These are phyloP conservation scores for Junonia oenone DNA, from an alignment of 2,888 invertebrate species.

Conservation along the genomic window DNA sequence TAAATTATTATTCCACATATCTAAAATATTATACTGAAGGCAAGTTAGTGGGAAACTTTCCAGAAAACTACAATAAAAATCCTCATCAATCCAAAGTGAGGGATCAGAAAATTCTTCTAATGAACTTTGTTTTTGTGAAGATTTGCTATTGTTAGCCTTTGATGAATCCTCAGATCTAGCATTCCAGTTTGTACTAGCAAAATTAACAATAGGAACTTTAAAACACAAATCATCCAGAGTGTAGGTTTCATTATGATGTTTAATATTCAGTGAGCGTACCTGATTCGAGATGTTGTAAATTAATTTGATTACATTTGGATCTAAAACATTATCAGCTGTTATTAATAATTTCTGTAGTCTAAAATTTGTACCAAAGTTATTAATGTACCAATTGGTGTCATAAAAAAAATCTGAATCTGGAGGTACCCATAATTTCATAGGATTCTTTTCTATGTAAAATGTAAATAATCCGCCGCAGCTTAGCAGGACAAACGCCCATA, in stretches of 20 bases:
- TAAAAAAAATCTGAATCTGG: slow-evolving; percentile 83
- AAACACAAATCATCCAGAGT: slow-evolving; percentile 60
- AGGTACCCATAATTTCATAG: slow-evolving; percentile 87
- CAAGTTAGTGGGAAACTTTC: slow-evolving; percentile 81
- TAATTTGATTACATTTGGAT: slow-evolving; percentile 77
- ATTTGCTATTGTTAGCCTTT: slow-evolving; percentile 30
- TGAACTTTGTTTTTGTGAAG: slow-evolving; percentile 25
- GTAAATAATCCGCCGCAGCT: slow-evolving; percentile 81
- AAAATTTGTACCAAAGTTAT: slow-evolving; percentile 82
- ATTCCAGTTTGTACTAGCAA: slow-evolving; percentile 44
- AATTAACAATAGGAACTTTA: slow-evolving; percentile 67
- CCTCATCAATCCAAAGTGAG: slow-evolving; percentile 74
- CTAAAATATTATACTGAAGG: slow-evolving; percentile 82
- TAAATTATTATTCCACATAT: slow-evolving; percentile 84
- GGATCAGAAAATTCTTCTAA: slow-evolving; percentile 73
- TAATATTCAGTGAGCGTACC: slow-evolving; percentile 59
- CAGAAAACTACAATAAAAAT: slow-evolving; percentile 82
- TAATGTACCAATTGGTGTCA: slow-evolving; percentile 86
- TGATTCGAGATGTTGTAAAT: slow-evolving; percentile 73
- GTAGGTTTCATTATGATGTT: slow-evolving; percentile 42
- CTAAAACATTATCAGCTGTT: slow-evolving; percentile 83
- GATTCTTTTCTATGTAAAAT: slow-evolving; percentile 87
- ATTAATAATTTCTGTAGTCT: slow-evolving; percentile 82
- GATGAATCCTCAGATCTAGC: slow-evolving; percentile 42
- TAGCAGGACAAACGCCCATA: slow-evolving; percentile 76